Conservation (phyloP, 2,113 vertebrate species). For the Piprites chloris region DNA sequence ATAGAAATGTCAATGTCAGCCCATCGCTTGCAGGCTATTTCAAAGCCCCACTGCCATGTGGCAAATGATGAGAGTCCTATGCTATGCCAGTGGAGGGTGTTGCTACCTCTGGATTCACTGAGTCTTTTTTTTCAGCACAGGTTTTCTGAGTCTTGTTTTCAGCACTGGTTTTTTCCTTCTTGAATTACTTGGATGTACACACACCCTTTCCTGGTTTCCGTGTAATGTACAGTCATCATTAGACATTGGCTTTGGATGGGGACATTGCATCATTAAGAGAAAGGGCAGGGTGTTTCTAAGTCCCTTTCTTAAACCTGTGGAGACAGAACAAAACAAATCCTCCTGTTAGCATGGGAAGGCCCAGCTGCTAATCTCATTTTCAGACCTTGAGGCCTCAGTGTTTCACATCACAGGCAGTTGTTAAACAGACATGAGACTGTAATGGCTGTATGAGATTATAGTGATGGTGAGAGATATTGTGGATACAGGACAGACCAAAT, state of each 20-base stretch:
- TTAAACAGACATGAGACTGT: accelerated
- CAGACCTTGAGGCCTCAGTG: neutral
- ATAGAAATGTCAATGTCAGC: neutral
- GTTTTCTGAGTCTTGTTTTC: neutral
- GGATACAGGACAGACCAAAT: neutral
- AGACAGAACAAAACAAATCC: neutral
- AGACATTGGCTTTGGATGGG: neutral
- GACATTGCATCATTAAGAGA: neutral
- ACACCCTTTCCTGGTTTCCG: accelerated
- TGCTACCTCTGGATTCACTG: neutral
- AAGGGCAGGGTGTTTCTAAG: neutral
- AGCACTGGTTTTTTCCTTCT: neutral
- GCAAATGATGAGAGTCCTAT: neutral
- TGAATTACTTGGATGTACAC: neutral
- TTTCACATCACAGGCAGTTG: neutral
- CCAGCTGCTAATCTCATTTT: accelerated
- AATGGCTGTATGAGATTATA: neutral
- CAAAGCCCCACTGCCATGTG: neutral
- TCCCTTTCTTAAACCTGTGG: neutral
- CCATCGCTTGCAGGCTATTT: neutral
- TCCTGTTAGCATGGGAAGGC: neutral
- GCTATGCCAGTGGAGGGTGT: neutral
- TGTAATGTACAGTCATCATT: neutral
- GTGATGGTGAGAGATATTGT: neutral
- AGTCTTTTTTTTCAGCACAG: neutral